Conservation (phyloP, 2,888 invertebrate species). For the Protophormia terraenovae region DNA sequence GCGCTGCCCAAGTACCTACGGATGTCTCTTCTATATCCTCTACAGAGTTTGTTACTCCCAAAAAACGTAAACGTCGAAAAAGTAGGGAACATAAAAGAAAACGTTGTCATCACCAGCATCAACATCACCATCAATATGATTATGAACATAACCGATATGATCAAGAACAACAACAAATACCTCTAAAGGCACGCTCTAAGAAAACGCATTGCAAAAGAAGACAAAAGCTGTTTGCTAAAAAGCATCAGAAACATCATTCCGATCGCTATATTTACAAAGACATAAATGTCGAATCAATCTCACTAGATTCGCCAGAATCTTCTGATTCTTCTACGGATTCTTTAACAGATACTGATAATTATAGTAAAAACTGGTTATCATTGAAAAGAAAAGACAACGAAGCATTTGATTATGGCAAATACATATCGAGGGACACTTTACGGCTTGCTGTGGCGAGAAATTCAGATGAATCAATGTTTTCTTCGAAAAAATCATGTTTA, state of each 20-base stretch:
- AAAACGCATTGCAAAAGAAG: slow-evolving; percentile 55
- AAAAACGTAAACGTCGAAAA: slow-evolving; percentile 68
- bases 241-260: slow-evolving; percentile 35
- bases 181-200: slow-evolving; percentile 11
- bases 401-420: slow-evolving; percentile 19
- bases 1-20: slow-evolving; percentile 65
- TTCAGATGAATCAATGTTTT: background rate
- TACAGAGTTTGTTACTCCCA: slow-evolving; percentile 68
- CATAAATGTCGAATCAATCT: background rate
- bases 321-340: slow-evolving; percentile 36
- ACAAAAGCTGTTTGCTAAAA: slow-evolving; percentile 51
- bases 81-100: slow-evolving; percentile 59
- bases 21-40: slow-evolving; percentile 71
- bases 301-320: slow-evolving; percentile 37
- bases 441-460: slow-evolving; percentile 53
- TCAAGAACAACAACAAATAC: slow-evolving; percentile 13
- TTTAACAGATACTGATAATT: slow-evolving; percentile 26
- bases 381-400: background rate
- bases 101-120: slow-evolving; percentile 56
- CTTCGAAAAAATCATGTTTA: slow-evolving; percentile 30
- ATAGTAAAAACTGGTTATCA: background rate
- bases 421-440: slow-evolving; percentile 53
- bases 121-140: slow-evolving; percentile 53
- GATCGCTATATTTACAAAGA: slow-evolving; percentile 35
- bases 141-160: slow-evolving; percentile 41